phyloP scores from a whole-genome alignment of 2,113 vertebrate genomes.

The Ibidorhyncha struthersii region DNA sequence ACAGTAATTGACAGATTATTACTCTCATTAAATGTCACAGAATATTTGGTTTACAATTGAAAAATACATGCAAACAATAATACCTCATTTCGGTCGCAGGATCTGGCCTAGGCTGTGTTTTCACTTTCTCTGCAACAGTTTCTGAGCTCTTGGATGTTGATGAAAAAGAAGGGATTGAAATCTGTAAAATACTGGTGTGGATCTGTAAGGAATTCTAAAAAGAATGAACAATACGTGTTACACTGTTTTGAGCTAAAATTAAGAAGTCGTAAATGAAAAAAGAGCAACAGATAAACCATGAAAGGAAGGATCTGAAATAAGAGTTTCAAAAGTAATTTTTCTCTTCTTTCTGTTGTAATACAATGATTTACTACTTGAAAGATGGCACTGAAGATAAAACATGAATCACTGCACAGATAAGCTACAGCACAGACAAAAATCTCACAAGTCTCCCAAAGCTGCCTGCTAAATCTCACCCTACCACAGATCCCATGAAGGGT shows the following conservation, averaged over 20 bases:
- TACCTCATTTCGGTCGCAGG: conserved; percentile 72
- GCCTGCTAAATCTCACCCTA: background rate
- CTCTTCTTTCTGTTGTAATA: background rate
- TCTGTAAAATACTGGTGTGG: conserved; percentile 76
- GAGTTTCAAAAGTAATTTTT: background rate
- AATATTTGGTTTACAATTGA: background rate
- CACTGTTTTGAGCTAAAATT: background rate
- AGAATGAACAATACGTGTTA: background rate
- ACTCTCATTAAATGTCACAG: background rate
- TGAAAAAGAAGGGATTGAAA: conserved; percentile 73
- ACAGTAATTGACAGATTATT: background rate
- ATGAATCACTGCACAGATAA: background rate
- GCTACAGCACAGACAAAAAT: background rate
- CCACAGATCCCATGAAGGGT: background rate
- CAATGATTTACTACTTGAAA: background rate
- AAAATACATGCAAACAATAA: background rate
- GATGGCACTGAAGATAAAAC: background rate
- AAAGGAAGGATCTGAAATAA: background rate
- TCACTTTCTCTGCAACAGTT: conserved; percentile 53
- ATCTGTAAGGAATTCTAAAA: conserved; percentile 67
- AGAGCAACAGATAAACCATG: background rate
- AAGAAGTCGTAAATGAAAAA: background rate
- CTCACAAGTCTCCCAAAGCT: background rate
- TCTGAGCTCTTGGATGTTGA: conserved; percentile 50
- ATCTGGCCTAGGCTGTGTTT: conserved; percentile 56